These are phyloP conservation scores for Drosophila elegans DNA, from an alignment of 1,140 invertebrate species.

Conservation along the genomic window DNA sequence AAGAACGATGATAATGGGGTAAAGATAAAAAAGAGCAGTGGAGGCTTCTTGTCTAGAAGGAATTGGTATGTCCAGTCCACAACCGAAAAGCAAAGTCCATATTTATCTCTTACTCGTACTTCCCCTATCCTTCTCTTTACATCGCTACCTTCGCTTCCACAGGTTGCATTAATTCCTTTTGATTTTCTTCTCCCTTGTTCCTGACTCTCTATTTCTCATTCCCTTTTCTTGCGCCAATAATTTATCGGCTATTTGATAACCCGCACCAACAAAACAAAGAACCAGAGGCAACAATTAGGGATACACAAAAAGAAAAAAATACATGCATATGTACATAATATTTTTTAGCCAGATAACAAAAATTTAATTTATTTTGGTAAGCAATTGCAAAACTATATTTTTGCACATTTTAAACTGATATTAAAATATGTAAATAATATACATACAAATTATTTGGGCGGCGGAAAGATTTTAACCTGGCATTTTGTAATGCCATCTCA, in stretches of 20 bases:
- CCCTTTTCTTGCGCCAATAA: slow-evolving; percentile 51
- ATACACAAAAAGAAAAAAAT: neutral
- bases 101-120: neutral
- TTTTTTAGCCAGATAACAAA: too few relatives aligned
- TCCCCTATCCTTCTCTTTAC: neutral
- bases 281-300: slow-evolving; percentile 39
- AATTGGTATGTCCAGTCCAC: neutral
- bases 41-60: too few relatives aligned
- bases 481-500: neutral
- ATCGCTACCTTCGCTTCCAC: slow-evolving; percentile 9
- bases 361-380: too few relatives aligned
- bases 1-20: neutral
- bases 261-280: slow-evolving; percentile 55
- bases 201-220: neutral
- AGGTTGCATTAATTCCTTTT: slow-evolving; percentile 25
- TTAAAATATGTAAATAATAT: too few relatives aligned
- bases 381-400: too few relatives aligned
- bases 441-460: too few relatives aligned
- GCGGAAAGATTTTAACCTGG: too few relatives aligned
- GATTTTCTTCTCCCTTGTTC: neutral
- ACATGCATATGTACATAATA: too few relatives aligned
- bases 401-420: too few relatives aligned
- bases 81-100: neutral
- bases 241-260: slow-evolving; percentile 74
- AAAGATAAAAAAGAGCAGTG: neutral